Evolutionary conservation across 2,113 vertebrate species (phyloP).

Genomic region (Bujurquina vittata): DNA sequence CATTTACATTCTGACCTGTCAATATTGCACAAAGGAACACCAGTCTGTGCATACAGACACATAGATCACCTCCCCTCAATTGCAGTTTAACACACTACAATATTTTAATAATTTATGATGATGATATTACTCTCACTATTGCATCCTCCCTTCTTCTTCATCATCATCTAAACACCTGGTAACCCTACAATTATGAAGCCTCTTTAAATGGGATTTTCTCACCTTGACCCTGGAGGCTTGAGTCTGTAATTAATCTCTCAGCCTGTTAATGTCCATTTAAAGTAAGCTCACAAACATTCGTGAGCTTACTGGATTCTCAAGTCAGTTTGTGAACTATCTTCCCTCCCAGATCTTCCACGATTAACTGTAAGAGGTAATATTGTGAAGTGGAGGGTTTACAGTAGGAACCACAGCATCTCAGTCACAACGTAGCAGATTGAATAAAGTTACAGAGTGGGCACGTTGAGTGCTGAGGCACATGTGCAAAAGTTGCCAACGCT

Average conservation of each 20-base stretch:
- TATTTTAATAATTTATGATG: conserved; percentile 42
- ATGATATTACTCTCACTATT: conserved; percentile 34
- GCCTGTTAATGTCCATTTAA: conserved; percentile 33
- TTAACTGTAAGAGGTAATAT: too few species aligned
- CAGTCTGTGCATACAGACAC: neutral
- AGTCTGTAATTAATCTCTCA: conserved; percentile 54
- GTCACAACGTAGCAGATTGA: too few species aligned
- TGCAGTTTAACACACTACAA: conserved; percentile 18
- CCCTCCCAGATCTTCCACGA: too few species aligned
- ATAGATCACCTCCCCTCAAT: conserved; percentile 27
- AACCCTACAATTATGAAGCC: conserved; percentile 39
- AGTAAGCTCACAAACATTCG: neutral
- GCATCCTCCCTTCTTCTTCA: conserved; percentile 31
- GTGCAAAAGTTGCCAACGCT: neutral
- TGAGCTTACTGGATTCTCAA: too few species aligned
- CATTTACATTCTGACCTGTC: conserved; percentile 32
- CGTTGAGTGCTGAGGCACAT: neutral
- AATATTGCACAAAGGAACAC: conserved; percentile 4
- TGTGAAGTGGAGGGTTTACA: too few species aligned
- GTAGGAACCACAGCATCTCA: too few species aligned
- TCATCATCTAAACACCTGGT: conserved; percentile 51
- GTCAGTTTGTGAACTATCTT: too few species aligned
- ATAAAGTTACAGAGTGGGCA: neutral
- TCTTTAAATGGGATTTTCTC: conserved; percentile 55
- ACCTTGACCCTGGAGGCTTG: conserved; percentile 21